Percentiles rank a stretch among this genome's conserved stretches.
Evolutionary conservation across 2,888 invertebrate genomes (phyloP).

Genomic region (Adineta ricciae): DNA sequence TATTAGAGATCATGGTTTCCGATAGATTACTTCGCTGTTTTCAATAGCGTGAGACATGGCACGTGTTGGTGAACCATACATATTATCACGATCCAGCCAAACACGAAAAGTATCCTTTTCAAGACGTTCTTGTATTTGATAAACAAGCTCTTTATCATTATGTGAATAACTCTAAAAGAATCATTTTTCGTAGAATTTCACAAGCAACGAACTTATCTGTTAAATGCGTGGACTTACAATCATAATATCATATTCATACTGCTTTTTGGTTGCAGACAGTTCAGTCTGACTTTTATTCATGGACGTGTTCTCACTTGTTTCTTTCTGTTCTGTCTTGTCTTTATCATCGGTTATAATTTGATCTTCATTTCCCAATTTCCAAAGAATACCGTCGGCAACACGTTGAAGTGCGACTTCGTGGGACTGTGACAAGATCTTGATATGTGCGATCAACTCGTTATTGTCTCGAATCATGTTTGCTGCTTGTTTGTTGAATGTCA

Average conservation of each 20-base stretch:
- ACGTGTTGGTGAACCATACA: background rate
- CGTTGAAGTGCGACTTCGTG: background rate
- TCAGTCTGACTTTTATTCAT: background rate
- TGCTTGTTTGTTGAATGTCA: background rate
- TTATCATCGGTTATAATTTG: background rate
- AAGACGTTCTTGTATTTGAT: background rate
- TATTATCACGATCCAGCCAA: slow-evolving; percentile 10
- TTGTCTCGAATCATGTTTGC: background rate
- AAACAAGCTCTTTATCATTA: background rate
- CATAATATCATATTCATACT: background rate
- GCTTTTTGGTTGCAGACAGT: background rate
- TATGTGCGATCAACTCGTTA: background rate
- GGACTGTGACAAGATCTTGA: background rate
- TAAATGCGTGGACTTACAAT: background rate
- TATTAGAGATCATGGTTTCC: background rate
- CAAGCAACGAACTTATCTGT: background rate
- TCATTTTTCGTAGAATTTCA: background rate
- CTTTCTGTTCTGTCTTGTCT: background rate
- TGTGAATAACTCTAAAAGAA: background rate
- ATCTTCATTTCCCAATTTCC: background rate
- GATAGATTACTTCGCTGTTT: background rate
- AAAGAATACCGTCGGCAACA: background rate
- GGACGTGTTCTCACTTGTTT: background rate
- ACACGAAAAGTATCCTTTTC: background rate
- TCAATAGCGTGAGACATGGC: background rate